A percentile compares a stretch with the other conserved stretches of the same genome.
These are phyloP conservation scores for Sebastes glaucus DNA, from an alignment of 2,797 vertebrate genomes.

Conservation along the genomic window DNA sequence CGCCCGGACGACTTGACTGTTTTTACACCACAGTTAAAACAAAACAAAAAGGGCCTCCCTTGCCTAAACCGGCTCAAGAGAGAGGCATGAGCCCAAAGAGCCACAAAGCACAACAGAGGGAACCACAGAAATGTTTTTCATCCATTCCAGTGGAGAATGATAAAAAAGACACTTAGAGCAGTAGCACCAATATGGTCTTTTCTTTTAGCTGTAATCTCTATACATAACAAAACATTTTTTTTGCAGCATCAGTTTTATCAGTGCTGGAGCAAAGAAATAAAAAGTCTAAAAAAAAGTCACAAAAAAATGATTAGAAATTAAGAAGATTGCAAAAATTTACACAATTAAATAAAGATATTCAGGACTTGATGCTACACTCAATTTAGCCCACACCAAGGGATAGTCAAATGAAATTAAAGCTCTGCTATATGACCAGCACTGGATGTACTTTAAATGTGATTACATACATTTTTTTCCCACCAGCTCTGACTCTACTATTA, in stretches of 20 bases:
- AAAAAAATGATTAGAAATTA: not conserved
- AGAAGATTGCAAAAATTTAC: not conserved
- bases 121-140: slow-evolving; percentile 51
- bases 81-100: slow-evolving; percentile 37
- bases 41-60: slow-evolving; percentile 57
- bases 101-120: slow-evolving; percentile 30
- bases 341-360: not conserved
- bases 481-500: not conserved
- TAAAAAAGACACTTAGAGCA: not conserved
- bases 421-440: not conserved
- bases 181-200: not conserved
- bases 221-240: no score
- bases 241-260: not conserved
- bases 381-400: not conserved
- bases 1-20: slow-evolving; percentile 49
- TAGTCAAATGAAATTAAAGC: not conserved
- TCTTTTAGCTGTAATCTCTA: not conserved
- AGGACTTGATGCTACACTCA: not conserved
- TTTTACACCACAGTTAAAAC: slow-evolving; percentile 64
- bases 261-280: not conserved
- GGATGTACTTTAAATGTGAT: slow-evolving; percentile 4
- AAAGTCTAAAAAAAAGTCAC: no score
- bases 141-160: not conserved
- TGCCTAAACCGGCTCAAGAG: slow-evolving; percentile 29
- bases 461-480: not conserved